These are phyloP conservation scores for Eulimnadia texana DNA, from an alignment of 1,140 invertebrate species.

Conservation along the genomic window DNA sequence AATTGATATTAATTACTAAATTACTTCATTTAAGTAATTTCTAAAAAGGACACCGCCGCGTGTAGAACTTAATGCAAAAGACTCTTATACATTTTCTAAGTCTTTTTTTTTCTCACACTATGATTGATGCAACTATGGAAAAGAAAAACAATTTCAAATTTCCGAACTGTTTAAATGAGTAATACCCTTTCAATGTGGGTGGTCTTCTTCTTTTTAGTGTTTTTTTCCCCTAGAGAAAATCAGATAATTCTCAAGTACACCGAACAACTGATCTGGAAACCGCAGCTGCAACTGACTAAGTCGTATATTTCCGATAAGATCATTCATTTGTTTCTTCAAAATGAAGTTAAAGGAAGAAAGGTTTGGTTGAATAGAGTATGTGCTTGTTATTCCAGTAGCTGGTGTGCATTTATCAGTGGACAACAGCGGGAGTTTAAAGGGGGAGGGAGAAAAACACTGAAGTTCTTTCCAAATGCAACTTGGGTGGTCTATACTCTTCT, in stretches of 20 bases:
- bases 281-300: not conserved
- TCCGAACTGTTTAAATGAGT: not conserved
- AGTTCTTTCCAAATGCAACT: not conserved
- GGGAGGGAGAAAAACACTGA: not conserved
- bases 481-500: too few relatives aligned
- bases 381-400: not conserved
- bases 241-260: not conserved
- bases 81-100: too few relatives aligned
- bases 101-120: not conserved
- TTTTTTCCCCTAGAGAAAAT: not conserved
- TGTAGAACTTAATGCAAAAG: not conserved
- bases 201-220: not conserved
- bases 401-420: not conserved
- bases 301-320: not conserved
- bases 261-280: not conserved
- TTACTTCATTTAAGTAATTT: not conserved
- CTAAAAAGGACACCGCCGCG: not conserved
- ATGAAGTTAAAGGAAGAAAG: not conserved
- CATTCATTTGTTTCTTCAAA: not conserved
- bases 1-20: not conserved
- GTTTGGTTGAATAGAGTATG: not conserved
- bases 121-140: not conserved
- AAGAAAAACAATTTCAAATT: not conserved
- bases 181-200: not conserved
- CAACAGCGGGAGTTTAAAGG: not conserved